These are phyloP conservation scores for Kuschelorhynchus macadamiae DNA, from an alignment of 2,888 invertebrate genomes.

Conservation along the genomic window DNA sequence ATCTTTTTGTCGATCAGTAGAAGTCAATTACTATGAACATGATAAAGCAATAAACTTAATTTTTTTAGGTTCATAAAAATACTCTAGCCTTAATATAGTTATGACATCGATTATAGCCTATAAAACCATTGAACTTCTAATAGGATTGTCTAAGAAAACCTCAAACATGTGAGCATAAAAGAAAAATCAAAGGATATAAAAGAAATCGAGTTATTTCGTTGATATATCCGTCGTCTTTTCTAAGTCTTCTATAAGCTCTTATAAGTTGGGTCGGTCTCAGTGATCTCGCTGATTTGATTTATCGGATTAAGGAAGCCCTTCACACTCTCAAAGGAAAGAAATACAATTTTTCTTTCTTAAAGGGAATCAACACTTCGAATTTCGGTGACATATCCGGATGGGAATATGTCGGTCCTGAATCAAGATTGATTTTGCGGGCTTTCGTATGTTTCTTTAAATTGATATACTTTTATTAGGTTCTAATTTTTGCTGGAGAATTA, in stretches of 20 bases:
- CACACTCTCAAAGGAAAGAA: slow-evolving; percentile 49
- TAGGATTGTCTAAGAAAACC: slow-evolving; percentile 40
- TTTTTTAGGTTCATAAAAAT: too few species aligned
- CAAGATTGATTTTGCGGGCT: slow-evolving; percentile 43
- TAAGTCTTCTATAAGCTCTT: slow-evolving; percentile 54
- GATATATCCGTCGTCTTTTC: slow-evolving; percentile 51
- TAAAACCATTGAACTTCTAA: slow-evolving; percentile 39
- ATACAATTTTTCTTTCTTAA: slow-evolving; percentile 52
- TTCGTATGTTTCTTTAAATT: neutral
- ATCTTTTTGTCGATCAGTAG: too few species aligned
- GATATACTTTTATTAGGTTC: too few species aligned
- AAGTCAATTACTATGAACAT: too few species aligned
- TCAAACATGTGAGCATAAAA: slow-evolving; percentile 40
- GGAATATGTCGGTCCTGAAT: slow-evolving; percentile 32
- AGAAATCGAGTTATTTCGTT: slow-evolving; percentile 50
- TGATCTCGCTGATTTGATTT: slow-evolving; percentile 53
- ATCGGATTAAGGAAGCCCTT: slow-evolving; percentile 53
- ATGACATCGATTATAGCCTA: neutral
- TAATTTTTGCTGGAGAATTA: too few species aligned
- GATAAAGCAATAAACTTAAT: too few species aligned
- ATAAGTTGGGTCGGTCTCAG: slow-evolving; percentile 51
- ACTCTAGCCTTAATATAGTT: too few species aligned
- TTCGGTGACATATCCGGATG: slow-evolving; percentile 40
- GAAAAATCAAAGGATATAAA: slow-evolving; percentile 51
- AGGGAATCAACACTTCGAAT: slow-evolving; percentile 51